Conservation (phyloP, 2,113 vertebrate genomes). For the Salvelinus fontinalis region DNA sequence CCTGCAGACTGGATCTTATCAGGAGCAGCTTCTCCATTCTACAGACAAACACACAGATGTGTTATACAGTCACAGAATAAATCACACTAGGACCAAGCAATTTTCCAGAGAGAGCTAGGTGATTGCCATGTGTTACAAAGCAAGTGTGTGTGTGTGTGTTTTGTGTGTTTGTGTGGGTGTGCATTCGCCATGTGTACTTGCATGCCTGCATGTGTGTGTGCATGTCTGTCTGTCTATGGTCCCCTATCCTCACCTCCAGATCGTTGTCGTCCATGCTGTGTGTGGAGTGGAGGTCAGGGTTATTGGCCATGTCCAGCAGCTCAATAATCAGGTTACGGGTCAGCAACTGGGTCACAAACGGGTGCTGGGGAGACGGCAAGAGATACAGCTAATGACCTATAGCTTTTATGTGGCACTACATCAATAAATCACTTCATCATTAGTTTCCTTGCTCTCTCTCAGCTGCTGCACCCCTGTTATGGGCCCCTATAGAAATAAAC, state of each 20-base stretch:
- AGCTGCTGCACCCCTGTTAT: neutral
- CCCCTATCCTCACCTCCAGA: constrained; percentile 50
- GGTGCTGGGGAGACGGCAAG: constrained; percentile 60
- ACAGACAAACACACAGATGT: neutral
- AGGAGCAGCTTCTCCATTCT: constrained; percentile 67
- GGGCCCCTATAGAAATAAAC: neutral
- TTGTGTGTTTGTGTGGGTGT: neutral
- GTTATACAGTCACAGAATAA: neutral
- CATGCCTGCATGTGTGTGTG: neutral
- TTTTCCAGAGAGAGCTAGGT: too few species aligned
- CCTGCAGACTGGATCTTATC: constrained; percentile 74
- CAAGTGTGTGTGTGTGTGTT: neutral
- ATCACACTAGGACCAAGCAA: too few species aligned
- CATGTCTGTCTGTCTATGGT: neutral
- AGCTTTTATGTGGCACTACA: neutral
- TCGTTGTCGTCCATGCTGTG: constrained; percentile 69
- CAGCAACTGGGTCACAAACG: constrained; percentile 70
- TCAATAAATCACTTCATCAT: neutral
- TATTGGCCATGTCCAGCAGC: constrained; percentile 73
- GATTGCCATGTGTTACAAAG: too few species aligned
- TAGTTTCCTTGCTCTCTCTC: neutral
- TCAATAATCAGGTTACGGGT: constrained; percentile 69
- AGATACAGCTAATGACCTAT: neutral
- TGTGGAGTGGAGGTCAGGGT: constrained; percentile 65
- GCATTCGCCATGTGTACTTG: neutral